Evolutionary conservation across 2,797 vertebrate species (phyloP).

Genomic region (Microchirus variegatus): DNA sequence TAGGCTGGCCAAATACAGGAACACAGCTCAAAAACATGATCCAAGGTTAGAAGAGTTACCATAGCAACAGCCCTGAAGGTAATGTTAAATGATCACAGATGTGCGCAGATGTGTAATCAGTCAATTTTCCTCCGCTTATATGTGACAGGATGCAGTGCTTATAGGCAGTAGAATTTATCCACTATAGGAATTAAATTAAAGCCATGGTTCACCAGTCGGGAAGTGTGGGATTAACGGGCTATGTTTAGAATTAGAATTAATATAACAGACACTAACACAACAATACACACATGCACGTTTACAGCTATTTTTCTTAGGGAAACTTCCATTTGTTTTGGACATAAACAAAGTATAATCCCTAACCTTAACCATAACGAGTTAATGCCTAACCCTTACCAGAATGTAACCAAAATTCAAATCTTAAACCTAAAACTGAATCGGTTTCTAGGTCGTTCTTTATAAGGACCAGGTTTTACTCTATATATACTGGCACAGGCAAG

Average conservation of each 20-base stretch:
- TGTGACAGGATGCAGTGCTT: slow-evolving; percentile 40
- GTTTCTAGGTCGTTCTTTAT: too few relatives aligned
- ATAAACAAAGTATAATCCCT: too few relatives aligned
- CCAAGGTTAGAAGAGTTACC: slow-evolving; percentile 21
- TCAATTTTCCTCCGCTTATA: slow-evolving; percentile 32
- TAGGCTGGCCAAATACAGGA: slow-evolving; percentile 22
- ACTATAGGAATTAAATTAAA: slow-evolving; percentile 40
- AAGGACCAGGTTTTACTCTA: too few relatives aligned
- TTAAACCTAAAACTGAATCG: too few relatives aligned
- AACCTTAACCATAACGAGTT: too few relatives aligned
- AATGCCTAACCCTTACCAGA: too few relatives aligned
- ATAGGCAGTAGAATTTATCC: slow-evolving; percentile 27
- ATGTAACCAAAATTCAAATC: too few relatives aligned
- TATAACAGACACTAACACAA: slow-evolving; percentile 33
- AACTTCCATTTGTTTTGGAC: too few relatives aligned
- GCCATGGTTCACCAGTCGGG: slow-evolving; percentile 30
- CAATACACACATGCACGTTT: not conserved
- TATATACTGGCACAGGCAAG: slow-evolving; percentile 46
- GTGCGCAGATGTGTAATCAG: slow-evolving; percentile 36
- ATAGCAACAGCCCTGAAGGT: slow-evolving; percentile 36
- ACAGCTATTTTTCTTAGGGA: too few relatives aligned
- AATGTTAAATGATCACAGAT: slow-evolving; percentile 45
- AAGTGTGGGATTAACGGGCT: slow-evolving; percentile 36
- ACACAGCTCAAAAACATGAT: slow-evolving; percentile 7
- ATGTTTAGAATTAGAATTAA: slow-evolving; percentile 64